Percentiles rank a stretch among this genome's conserved stretches.
Evolutionary conservation across 1,140 invertebrate genomes (phyloP).

Genomic region (Amyelois transitella): DNA sequence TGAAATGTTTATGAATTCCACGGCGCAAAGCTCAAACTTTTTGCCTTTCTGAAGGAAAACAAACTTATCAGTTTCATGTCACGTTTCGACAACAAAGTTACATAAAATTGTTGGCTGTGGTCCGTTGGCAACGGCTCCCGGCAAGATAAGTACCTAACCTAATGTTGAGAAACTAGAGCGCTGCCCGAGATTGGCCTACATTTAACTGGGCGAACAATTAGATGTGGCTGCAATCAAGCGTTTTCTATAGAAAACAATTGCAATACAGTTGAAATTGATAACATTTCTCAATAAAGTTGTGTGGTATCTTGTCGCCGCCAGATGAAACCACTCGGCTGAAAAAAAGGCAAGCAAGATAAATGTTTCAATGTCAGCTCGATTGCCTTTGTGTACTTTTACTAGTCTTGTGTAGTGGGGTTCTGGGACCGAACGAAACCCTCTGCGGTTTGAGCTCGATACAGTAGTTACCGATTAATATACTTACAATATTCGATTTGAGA

Average conservation of each 20-base stretch:
- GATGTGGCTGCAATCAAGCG: slow-evolving; percentile 53
- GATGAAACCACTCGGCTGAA: slow-evolving; percentile 1
- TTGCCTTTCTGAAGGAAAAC: slow-evolving; percentile 16
- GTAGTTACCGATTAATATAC: background rate
- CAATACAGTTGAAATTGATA: slow-evolving; percentile 45
- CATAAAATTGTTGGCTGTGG: slow-evolving; percentile 54
- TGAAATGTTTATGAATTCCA: too few relatives aligned
- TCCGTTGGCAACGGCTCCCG: slow-evolving; percentile 51
- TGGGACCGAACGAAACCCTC: background rate
- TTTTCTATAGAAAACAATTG: slow-evolving; percentile 54
- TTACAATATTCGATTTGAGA: too few relatives aligned
- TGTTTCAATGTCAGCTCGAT: background rate
- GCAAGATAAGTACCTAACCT: slow-evolving; percentile 50
- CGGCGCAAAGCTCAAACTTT: too few relatives aligned
- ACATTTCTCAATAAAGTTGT: slow-evolving; percentile 33
- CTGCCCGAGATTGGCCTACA: slow-evolving; percentile 55
- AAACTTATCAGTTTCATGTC: slow-evolving; percentile 47
- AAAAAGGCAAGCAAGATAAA: background rate
- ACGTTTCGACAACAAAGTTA: slow-evolving; percentile 64
- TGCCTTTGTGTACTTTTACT: background rate
- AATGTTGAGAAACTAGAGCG: slow-evolving; percentile 60
- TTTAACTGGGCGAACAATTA: slow-evolving; percentile 47
- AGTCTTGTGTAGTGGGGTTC: background rate
- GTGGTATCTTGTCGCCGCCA: background rate
- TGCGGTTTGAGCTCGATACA: background rate